Base-by-base conservation (phyloP, 2,113 vertebrate species). In the Cathartes aura region DNA sequence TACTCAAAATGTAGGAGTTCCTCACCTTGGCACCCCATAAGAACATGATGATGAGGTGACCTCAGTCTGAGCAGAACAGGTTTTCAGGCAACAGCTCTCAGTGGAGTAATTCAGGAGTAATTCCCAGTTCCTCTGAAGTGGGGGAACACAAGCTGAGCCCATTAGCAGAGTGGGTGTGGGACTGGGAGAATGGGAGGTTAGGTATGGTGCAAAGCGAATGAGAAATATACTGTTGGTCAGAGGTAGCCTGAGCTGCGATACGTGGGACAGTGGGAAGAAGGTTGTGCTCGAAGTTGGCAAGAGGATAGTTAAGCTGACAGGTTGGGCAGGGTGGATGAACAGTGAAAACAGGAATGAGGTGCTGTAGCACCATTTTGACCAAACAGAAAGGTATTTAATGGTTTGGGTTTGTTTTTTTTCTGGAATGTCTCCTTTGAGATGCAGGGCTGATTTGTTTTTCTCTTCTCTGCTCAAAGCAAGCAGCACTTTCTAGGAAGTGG, bases 251-350 rank as follows among this genome's bases (percentile, higher is more conserved):
- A 55, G 30, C n/a, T 82, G 48, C 81, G 43, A 2, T 43, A 5
- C 0, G 0, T 47, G 48, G 52, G 34, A 13, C 8, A 29, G 14
- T 48, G 42, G 75, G 66, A 45, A 67, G n/a, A 52, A 72, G 43
- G 6, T 34, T 23, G 43, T n/a, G 40, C 36, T 82, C 43, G 17
- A 29, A 79, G 3, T 5, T 64, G 45, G 15, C 24, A 55, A 42
- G 45, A 45, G 10, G 21, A 19, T 24, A 47, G 32, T 55, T 83
- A 29, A 59, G 43, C 16, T 38, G 18, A 66, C 30, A 73, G 30
- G n/a, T 48, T 59, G 55, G 52, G 11, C 15, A 60, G 68, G 52
- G 47, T 52, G 47, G 63, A 8, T n/a, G 34, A 62, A 30, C 26
- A 34, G 24, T 9, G 32, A 29, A 17, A 73, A 36, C 9, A 29